phyloP scores from a whole-genome alignment of 2,113 vertebrate genomes.

The Etheostoma cragini region DNA sequence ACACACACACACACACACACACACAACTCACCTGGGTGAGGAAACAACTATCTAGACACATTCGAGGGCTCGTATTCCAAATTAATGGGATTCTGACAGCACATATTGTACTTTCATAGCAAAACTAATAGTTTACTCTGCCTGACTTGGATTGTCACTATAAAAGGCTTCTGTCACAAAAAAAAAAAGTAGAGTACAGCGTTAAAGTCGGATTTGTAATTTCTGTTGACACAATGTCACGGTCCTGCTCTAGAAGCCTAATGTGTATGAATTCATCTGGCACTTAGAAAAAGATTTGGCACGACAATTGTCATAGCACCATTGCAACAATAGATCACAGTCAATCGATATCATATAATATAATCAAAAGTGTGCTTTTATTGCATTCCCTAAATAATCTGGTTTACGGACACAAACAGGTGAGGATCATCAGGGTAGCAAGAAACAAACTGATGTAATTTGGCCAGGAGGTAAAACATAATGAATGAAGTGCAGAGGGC shows the following conservation, averaged over 20 bases:
- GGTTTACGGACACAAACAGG: background rate
- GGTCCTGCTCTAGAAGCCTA: background rate
- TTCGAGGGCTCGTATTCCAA: conserved; percentile 34
- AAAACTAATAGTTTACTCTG: conserved; percentile 14
- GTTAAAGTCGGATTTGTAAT: background rate
- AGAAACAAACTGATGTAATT: background rate
- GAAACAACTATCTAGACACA: conserved; percentile 40
- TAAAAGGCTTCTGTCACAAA: conserved; percentile 12
- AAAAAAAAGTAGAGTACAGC: background rate
- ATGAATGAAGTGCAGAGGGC: background rate
- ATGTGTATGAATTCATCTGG: background rate
- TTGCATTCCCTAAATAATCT: background rate
- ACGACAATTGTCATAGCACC: fast-evolving
- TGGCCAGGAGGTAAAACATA: background rate
- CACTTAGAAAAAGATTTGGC: background rate
- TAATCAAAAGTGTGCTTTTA: background rate
- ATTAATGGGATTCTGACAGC: conserved; percentile 26
- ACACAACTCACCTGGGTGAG: conserved; percentile 59
- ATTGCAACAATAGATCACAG: background rate
- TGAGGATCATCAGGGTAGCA: background rate
- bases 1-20: conserved; percentile 32
- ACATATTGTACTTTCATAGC: conserved; percentile 9
- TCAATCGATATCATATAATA: background rate
- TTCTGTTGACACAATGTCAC: background rate
- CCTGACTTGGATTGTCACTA: conserved; percentile 1